phyloP scores from a whole-genome alignment of 2,113 vertebrate genomes.

The Urocolius indicus region DNA sequence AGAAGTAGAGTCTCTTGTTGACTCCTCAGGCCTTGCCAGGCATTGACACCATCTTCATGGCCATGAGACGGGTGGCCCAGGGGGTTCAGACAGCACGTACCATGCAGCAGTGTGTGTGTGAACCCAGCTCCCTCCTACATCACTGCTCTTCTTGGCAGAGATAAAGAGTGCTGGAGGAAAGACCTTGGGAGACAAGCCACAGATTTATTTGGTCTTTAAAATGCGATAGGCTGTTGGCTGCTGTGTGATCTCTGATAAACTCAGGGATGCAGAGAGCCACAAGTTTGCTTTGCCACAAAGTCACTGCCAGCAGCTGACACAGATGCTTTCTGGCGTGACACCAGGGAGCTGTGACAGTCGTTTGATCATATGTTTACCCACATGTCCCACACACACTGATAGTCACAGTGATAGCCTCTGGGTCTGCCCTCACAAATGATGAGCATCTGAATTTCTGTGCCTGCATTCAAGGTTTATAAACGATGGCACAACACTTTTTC shows the following conservation, averaged over 20 bases:
- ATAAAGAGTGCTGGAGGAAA: not conserved
- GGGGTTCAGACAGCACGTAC: not conserved
- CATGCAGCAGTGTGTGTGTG: not conserved
- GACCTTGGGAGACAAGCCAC: constrained; percentile 37
- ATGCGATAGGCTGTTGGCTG: not conserved
- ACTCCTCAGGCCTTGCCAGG: not conserved
- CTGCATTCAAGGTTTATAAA: not conserved
- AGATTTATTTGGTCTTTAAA: constrained; percentile 48
- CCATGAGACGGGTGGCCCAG: rapidly evolving
- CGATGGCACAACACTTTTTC: not conserved
- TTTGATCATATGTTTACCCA: constrained; percentile 36
- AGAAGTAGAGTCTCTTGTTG: not conserved
- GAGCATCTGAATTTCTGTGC: not conserved
- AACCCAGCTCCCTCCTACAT: not conserved
- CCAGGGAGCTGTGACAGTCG: constrained; percentile 40
- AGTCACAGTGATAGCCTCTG: constrained; percentile 26
- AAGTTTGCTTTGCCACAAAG: not conserved
- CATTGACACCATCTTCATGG: rapidly evolving
- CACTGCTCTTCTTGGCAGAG: not conserved
- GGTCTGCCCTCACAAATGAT: not conserved
- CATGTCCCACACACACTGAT: not conserved
- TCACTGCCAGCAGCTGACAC: constrained; percentile 49
- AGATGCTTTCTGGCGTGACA: constrained; percentile 49
- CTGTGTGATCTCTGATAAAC: constrained; percentile 19
- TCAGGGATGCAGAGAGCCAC: not conserved